Evolutionary conservation across 2,113 vertebrate genomes (phyloP).

Genomic region (Craseonycteris thonglongyai): DNA sequence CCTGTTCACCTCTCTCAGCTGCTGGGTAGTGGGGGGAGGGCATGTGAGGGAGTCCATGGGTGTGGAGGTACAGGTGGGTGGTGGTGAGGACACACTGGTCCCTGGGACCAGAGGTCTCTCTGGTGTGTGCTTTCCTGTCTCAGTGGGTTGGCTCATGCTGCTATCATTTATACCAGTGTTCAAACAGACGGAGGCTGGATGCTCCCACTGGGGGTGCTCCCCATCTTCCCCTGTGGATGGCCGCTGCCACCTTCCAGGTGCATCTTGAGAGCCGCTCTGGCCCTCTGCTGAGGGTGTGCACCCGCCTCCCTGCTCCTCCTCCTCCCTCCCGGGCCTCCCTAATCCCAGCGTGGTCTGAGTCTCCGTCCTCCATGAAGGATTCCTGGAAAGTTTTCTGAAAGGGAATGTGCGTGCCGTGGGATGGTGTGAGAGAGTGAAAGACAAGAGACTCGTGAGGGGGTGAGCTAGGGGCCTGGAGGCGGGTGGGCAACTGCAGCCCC

Average conservation of each 20-base stretch:
- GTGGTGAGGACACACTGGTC: background rate
- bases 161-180: background rate
- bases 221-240: background rate
- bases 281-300: background rate
- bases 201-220: background rate
- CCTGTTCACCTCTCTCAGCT: background rate
- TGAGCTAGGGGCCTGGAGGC: too few species aligned
- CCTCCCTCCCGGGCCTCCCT: background rate
- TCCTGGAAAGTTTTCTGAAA: background rate
- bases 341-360: rapidly evolving
- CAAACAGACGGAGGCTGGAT: background rate
- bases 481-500: background rate
- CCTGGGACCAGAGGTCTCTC: background rate
- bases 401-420: background rate
- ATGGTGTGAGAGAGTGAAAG: background rate
- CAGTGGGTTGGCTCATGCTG: too few species aligned
- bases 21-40: rapidly evolving
- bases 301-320: background rate
- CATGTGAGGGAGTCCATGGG: background rate
- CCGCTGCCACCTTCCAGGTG: background rate
- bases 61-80: background rate
- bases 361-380: background rate
- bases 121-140: background rate
- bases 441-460: background rate
- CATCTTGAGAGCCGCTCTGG: background rate